Conservation (phyloP, 2,888 invertebrate species). For the Anoplius nigerrimus region DNA sequence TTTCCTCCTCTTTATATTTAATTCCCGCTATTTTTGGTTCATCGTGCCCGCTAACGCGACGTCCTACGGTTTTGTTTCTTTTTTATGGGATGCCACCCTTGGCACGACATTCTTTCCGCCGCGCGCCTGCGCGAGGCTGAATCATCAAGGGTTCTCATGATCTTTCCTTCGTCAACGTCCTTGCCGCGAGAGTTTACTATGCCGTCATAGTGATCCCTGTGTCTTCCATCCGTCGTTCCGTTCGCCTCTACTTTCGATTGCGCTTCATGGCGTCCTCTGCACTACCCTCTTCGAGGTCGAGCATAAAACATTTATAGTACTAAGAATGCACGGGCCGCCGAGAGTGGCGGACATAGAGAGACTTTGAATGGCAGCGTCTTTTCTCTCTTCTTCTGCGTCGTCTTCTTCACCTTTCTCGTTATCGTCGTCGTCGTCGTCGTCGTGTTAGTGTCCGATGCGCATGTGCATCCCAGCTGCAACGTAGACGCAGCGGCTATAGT, state of each 20-base stretch:
- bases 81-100: too few species aligned
- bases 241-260: background rate
- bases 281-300: constrained; percentile 43
- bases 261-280: too few species aligned
- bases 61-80: too few species aligned
- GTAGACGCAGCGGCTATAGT: constrained; percentile 31
- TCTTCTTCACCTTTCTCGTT: constrained; percentile 23
- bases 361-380: constrained; percentile 55
- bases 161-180: too few species aligned
- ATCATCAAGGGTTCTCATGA: too few species aligned
- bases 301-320: constrained; percentile 62
- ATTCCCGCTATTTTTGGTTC: too few species aligned
- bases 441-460: constrained; percentile 47
- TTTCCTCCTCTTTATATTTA: background rate
- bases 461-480: constrained; percentile 68
- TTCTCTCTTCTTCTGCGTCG: background rate
- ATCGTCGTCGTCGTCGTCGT: constrained; percentile 12
- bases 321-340: constrained; percentile 35
- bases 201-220: background rate
- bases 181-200: too few species aligned
- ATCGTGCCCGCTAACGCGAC: too few species aligned
- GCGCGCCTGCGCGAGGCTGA: too few species aligned
- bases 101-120: too few species aligned
- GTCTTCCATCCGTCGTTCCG: too few species aligned
- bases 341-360: constrained; percentile 38